phyloP scores from a whole-genome alignment of 2,888 invertebrate species.

The Hylaea fasciaria region DNA sequence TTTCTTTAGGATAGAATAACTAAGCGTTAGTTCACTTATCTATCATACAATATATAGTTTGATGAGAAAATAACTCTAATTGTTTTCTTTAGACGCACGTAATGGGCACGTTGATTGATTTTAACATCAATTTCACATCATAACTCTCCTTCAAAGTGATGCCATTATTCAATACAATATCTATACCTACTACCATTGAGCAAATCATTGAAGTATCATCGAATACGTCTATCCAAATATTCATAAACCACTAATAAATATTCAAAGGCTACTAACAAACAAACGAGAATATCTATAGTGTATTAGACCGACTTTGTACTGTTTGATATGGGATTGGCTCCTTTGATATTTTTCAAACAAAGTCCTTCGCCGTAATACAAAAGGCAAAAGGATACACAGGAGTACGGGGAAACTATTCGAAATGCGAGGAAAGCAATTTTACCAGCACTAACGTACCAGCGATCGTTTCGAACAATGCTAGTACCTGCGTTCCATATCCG shows the following conservation, averaged over 20 bases:
- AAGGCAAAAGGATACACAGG: constrained; percentile 32
- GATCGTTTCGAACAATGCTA: constrained; percentile 31
- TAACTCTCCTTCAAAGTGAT: too few species aligned
- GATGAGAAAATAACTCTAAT: too few species aligned
- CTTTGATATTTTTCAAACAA: constrained; percentile 36
- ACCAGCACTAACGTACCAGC: constrained; percentile 32
- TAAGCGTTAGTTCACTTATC: not conserved
- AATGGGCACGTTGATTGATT: too few species aligned
- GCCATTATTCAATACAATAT: not conserved
- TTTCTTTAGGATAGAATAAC: not conserved
- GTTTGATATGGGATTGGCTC: constrained; percentile 34
- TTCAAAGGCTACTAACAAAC: constrained; percentile 14
- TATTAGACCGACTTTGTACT: constrained; percentile 30
- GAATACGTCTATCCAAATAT: constrained; percentile 12
- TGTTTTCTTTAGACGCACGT: too few species aligned
- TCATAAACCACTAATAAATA: constrained; percentile 19
- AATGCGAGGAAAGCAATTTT: constrained; percentile 37
- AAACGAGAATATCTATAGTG: constrained; percentile 20
- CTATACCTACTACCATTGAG: not conserved
- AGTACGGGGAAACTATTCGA: constrained; percentile 28
- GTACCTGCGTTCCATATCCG: constrained; percentile 32
- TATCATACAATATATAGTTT: too few species aligned
- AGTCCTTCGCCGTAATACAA: constrained; percentile 33
- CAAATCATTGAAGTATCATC: constrained; percentile 9
- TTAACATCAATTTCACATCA: too few species aligned